phyloP scores from a whole-genome alignment of 64 coral and sea anemone genomes.

The Montipora capricornis region DNA sequence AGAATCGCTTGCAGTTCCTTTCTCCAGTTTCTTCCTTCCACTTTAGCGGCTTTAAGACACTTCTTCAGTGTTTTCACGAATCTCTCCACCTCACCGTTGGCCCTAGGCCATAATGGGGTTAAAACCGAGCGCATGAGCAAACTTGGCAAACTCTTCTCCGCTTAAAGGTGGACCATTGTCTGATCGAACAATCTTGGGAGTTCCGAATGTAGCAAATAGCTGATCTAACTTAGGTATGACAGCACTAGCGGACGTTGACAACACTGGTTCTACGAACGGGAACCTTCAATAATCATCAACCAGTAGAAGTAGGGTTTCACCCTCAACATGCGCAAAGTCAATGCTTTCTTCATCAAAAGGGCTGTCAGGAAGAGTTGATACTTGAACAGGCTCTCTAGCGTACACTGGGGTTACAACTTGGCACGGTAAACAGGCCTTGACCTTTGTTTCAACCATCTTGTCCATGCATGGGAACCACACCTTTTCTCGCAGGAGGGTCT shows the following conservation, averaged over 20 bases:
- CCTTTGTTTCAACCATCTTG: constrained; percentile 7
- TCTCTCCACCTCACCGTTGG: no score
- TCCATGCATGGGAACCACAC: constrained; percentile 6
- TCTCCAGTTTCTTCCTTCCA: no score
- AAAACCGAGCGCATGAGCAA: neutral
- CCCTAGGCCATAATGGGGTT: no score
- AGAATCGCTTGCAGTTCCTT: no score
- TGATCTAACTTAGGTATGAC: neutral
- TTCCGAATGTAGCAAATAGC: no score
- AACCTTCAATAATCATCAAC: constrained; percentile 1
- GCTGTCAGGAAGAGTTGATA: constrained; percentile 18
- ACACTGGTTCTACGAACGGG: neutral
- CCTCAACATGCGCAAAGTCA: constrained; percentile 6
- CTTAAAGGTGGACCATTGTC: no score
- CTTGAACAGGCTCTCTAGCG: constrained; percentile 17
- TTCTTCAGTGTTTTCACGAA: no score
- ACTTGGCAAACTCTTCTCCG: no score
- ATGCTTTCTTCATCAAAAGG: neutral
- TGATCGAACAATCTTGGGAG: no score
- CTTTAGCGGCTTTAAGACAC: no score
- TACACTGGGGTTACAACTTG: no score
- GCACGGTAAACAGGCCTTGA: neutral
- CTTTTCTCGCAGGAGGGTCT: neutral
- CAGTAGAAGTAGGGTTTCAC: constrained; percentile 27
- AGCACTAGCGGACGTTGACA: constrained; percentile 9